Evolutionary conservation across 1,140 invertebrate genomes (phyloP).

Genomic region (Brachionus plicatilis): DNA sequence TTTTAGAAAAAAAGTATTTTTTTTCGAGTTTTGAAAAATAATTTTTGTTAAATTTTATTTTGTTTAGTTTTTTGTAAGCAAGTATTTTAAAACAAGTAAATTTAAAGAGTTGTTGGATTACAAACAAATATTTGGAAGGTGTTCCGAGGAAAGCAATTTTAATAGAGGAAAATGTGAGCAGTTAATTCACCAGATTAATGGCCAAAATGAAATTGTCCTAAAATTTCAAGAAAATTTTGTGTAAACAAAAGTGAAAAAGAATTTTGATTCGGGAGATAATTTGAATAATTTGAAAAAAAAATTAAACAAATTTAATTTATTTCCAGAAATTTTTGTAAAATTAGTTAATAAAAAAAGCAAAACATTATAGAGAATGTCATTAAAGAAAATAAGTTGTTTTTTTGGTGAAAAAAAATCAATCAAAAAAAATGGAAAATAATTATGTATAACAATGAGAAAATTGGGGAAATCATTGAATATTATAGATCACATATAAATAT

Average conservation of each 20-base stretch:
- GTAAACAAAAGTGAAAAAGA: background rate
- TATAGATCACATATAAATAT: no score
- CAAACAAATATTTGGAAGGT: background rate
- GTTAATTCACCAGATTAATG: background rate
- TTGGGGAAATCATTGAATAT: no score
- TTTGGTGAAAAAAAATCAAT: no score
- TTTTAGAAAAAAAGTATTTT: constrained; percentile 1
- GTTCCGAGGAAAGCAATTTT: background rate
- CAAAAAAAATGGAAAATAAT: no score
- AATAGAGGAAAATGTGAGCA: background rate
- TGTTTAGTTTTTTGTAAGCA: background rate
- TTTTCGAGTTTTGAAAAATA: background rate
- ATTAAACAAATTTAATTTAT: no score
- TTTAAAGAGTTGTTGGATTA: background rate
- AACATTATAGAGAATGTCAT: no score
- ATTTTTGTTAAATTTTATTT: background rate
- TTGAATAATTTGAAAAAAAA: no score
- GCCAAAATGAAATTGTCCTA: background rate
- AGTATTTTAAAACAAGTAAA: background rate
- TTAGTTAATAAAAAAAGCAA: no score
- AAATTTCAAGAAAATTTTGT: background rate
- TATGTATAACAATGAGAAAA: no score
- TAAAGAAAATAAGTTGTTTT: no score
- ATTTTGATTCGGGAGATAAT: no score
- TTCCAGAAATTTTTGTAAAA: no score